Evolutionary conservation across 1,140 invertebrate species (phyloP), one percentile per base, ranked within the genome.

Genomic region (Ostrea denselamellosa): DNA sequence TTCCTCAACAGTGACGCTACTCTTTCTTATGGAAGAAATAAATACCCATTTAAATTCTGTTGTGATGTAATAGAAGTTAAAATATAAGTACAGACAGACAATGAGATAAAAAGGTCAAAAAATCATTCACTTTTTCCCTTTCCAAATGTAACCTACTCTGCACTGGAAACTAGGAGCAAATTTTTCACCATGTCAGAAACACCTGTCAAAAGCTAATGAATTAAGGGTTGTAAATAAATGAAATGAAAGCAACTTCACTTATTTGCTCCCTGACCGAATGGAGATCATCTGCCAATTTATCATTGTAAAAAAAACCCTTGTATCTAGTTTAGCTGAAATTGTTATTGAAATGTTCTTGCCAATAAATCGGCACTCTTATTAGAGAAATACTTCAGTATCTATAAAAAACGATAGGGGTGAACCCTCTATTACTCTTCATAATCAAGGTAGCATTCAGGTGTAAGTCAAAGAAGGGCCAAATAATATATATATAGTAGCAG

Each of bases 321-420:
- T 71, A 71, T 77, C 68, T 77, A 77, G 25, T 28, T 77, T 34
- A 77, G 68, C 68, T 77, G 68, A 77, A 77, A 77, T 77, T 77
- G 68, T 77, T 77, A 77, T 77, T 77, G 68, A 28, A 77, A 77
- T 77, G 68, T 77, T 77, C 68, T 77, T 77, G 68, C 68, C 68
- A 77, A 77, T 77, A 77, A 77, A 77, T 77, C 68, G 28, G 68
- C 68, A 77, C 68, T 77, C 68, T 77, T 77, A 77, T 77, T 77
- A 34, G 28, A 77, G 68, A 77, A 77, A 77, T 77, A 77, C 68
- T 77, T 77, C 68, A 77, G 68, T 77, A 77, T 77, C 68, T 77
- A 77, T 77, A 77, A 77, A n/a, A 77, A 77, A 77, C 28, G 68
- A 77, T 77, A 25, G 25, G 68, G 25, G 22, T 71, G 68, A 71